Base-by-base conservation (phyloP, 92 coral and sea anemone species). In the Pocillopora meandrina region DNA sequence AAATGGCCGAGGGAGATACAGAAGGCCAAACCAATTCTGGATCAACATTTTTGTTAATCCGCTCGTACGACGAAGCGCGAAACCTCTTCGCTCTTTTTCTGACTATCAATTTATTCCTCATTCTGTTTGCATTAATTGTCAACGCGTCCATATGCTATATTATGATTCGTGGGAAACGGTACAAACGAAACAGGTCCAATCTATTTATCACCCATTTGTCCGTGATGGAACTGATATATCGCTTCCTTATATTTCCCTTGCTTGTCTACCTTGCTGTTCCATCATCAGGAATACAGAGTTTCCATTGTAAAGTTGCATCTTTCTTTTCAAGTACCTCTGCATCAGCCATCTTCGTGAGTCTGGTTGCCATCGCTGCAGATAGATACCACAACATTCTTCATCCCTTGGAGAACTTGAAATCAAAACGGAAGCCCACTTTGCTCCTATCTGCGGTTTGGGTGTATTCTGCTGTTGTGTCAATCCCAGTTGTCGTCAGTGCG, bases 331-430 rank as follows among this genome's bases (percentile, higher is more conserved):
- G 13, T 14, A 75, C 67, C 16, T 75, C 72, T 66, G 33, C 60
- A 19, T 74, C 80, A 1, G 87, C 81, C 66, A 64, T 75, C 15
- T 75, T 84, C 18, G 74, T 66, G 36, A 84, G 87, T 55, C 73
- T 84, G 56, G 87, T 65, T n/a, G 87, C 87, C 73, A 84, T 84
- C 21, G 82, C 87, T 63, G 16, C 64, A 18, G 87, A 84, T n/a
- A 78, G 95, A 76, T 86, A 92, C 55, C 77, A 75, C 9, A 89
- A 82, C 90, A 89, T 92, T 58, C 83, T 86, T 16, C 82, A 81
- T 35, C 90, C 95, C n/a, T 21, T 92, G 19, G 61, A 76, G 31
- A 85, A 75, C 64, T 86, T 86, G 52, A 92, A 86, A 42, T 80
- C 76, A 21, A 61, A 72, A 72, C 57, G 59, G 26, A 87, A 84